These are phyloP conservation scores for Antennarius maculatus DNA, from an alignment of 2,797 vertebrate genomes.

Conservation along the genomic window DNA sequence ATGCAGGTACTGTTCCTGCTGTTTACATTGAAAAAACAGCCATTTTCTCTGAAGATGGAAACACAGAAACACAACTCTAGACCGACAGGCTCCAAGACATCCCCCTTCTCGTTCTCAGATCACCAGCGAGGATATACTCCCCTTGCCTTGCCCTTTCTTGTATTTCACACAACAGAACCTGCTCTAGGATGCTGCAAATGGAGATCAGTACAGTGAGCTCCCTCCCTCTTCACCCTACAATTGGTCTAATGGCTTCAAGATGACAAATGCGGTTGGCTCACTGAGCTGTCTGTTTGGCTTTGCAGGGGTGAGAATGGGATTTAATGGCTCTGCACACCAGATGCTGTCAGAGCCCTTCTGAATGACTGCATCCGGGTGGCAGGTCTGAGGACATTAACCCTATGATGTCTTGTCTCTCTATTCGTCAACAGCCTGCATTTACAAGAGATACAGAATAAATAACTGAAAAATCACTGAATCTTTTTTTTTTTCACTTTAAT, in stretches of 20 bases:
- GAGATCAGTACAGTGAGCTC: constrained; percentile 63
- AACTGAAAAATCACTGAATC: neutral
- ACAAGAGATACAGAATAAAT: neutral
- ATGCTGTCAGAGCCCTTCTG: constrained; percentile 74
- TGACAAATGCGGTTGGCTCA: constrained; percentile 69
- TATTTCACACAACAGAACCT: constrained; percentile 76
- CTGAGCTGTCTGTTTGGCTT: constrained; percentile 70
- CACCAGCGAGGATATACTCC: constrained; percentile 49
- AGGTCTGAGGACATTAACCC: constrained; percentile 79
- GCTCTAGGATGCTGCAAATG: constrained; percentile 82
- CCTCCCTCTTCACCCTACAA: constrained; percentile 65
- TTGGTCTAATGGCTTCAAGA: constrained; percentile 69
- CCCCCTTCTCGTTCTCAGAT: constrained; percentile 51
- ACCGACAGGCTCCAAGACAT: constrained; percentile 47
- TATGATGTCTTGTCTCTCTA: constrained; percentile 45
- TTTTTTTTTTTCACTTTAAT: constrained; percentile 1
- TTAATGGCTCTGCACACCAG: constrained; percentile 78
- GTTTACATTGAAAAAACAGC: constrained; percentile 72
- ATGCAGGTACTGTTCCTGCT: constrained; percentile 71
- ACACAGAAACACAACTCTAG: constrained; percentile 47
- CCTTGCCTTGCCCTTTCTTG: constrained; percentile 68
- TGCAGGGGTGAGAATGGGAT: constrained; percentile 80
- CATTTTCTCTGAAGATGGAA: constrained; percentile 61
- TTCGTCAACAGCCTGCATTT: constrained; percentile 13
- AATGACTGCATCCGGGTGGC: constrained; percentile 81